Base-by-base conservation (phyloP, 1,140 invertebrate species). In the Bombus waltoni region DNA sequence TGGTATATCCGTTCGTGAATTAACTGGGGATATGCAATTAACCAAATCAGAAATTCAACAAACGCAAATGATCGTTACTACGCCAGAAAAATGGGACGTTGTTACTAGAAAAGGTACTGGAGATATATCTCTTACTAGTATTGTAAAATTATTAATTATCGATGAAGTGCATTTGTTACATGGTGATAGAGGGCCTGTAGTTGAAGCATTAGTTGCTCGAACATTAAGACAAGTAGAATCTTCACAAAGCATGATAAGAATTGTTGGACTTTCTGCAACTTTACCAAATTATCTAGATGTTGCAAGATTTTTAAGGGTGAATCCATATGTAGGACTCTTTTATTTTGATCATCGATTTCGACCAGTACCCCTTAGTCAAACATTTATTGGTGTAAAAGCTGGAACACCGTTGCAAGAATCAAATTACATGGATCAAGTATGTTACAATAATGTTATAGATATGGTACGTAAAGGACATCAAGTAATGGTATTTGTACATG, bases 11-110 rank as follows among this genome's bases (percentile, higher is more conserved):
- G 99, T 99, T 0, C 96, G 97, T 83, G 99, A 99, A 95, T 95
- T 99, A 59, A 99, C 99, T 0, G 99, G 99, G 32, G 99, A 99
- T 94, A 99, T 99, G 98, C 98, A 99, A 92, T 95, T 99, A 38
- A 99, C 98, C 0, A 99, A 99, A 94, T 96, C 96, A 59, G 99
- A 99, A 95, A 99, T 99, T 83, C 96, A 97, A 38, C 97, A 98
- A 92, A 99, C 99, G 1, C 99, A 99, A 95, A 99, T 99, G 97
- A 96, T 99, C 35, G 98, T 99, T 6, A 99, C 99, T 2, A 99
- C 99, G 0, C 99, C 99, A 1, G 99, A 99, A 95, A 99, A 99
- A 93, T 99, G 99, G 99, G 99, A 99, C 95, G 99, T 99, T 28
- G 98, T 99, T 3, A 99, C 99, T 0, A 96, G 99, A 82, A 99